Percentiles rank a stretch among this genome's conserved stretches.
These are phyloP conservation scores for Heliconius eleuchia DNA, from an alignment of 1,140 invertebrate species.

Conservation along the genomic window DNA sequence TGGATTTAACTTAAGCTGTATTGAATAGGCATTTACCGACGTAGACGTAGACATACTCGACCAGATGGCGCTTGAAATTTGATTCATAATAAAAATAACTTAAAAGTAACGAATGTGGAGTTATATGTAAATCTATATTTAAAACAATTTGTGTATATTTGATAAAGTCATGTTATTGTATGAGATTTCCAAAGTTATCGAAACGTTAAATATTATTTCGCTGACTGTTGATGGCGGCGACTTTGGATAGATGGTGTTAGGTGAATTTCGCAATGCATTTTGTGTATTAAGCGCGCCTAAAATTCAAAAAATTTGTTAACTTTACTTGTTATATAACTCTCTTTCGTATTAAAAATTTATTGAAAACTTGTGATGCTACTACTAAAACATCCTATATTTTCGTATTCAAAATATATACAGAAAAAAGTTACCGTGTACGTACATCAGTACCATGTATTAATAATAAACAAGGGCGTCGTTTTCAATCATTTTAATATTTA, in stretches of 20 bases:
- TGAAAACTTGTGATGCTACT: too few species aligned
- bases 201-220: background rate
- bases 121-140: background rate
- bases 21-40: background rate
- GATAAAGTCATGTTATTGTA: background rate
- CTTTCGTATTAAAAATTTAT: background rate
- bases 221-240: background rate
- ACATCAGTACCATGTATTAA: too few species aligned
- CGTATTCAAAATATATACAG: too few species aligned
- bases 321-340: too few species aligned
- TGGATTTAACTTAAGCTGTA: background rate
- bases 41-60: background rate
- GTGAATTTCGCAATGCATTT: background rate
- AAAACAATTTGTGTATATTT: background rate
- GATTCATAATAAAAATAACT: background rate
- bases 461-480: too few species aligned
- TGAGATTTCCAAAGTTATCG: background rate
- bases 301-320: background rate
- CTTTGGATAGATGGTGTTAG: background rate
- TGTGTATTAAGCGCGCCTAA: background rate
- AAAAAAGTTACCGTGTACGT: too few species aligned
- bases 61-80: background rate
- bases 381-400: too few species aligned
- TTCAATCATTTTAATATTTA: too few species aligned
- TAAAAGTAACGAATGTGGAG: background rate